A percentile compares a stretch with the other conserved stretches of the same genome.
Conservation (phyloP, 1,140 invertebrate genomes). For the Apis laboriosa region DNA sequence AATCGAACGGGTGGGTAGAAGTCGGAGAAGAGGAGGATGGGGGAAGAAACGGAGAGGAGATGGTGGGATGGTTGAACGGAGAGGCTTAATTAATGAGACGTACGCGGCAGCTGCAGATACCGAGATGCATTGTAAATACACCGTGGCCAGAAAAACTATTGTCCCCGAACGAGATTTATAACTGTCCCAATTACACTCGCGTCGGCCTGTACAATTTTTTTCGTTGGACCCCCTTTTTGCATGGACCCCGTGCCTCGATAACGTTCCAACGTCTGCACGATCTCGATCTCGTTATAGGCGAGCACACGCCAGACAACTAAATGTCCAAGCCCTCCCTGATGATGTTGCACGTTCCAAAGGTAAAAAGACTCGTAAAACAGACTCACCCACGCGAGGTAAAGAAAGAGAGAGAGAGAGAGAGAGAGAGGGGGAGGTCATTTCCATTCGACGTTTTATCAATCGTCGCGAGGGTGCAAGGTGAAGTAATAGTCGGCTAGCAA, state of each 20-base stretch:
- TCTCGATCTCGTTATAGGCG: conserved; percentile 58
- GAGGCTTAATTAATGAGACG: conserved; percentile 80
- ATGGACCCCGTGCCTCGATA: conserved; percentile 58
- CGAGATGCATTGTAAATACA: conserved; percentile 77
- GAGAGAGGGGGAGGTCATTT: too few species aligned
- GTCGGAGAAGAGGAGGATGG: background rate
- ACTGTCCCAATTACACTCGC: conserved; percentile 73
- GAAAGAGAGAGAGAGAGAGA: too few species aligned
- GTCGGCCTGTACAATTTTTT: conserved; percentile 61
- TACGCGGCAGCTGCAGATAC: conserved; percentile 78
- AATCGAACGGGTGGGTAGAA: background rate
- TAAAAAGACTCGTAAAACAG: conserved; percentile 53
- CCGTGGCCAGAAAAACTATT: conserved; percentile 72
- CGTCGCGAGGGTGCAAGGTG: background rate
- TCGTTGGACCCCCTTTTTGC: conserved; percentile 48
- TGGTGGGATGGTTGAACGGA: conserved; percentile 52
- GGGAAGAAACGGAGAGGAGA: conserved; percentile 14
- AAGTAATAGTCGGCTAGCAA: background rate
- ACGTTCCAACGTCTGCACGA: conserved; percentile 27
- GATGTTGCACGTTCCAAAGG: background rate
- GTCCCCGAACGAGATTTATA: conserved; percentile 77
- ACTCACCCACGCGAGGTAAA: conserved; percentile 54
- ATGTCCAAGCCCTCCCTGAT: background rate
- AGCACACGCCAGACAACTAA: conserved; percentile 64
- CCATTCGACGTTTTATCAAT: conserved; percentile 28